phyloP scores from a whole-genome alignment of 1,140 invertebrate species.

The Panagrolaimus sp. region DNA sequence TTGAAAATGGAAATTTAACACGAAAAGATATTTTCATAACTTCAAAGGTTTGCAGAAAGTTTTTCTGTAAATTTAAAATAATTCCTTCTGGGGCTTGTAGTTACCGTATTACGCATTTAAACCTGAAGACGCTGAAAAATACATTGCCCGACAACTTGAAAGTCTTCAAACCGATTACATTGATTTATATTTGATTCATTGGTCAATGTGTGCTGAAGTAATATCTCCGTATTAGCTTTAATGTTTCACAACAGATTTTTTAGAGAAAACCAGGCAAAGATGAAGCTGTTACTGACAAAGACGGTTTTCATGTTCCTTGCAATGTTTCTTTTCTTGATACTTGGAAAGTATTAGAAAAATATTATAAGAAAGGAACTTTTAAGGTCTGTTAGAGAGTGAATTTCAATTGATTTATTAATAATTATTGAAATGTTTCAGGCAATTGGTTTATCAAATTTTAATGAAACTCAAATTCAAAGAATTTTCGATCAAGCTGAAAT shows the following conservation, averaged over 20 bases:
- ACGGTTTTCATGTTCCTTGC: not conserved
- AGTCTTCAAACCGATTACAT: not conserved
- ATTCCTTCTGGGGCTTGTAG: too few relatives aligned
- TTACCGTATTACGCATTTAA: not conserved
- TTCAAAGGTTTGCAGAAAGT: slow-evolving; percentile 64
- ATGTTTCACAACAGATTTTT: too few relatives aligned
- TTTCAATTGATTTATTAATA: not conserved
- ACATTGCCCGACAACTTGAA: slow-evolving; percentile 10
- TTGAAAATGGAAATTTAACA: slow-evolving; percentile 68
- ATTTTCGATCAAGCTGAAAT: slow-evolving; percentile 34
- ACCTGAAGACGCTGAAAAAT: slow-evolving; percentile 11
- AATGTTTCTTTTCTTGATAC: slow-evolving; percentile 18
- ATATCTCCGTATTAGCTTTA: not conserved
- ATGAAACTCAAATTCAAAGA: slow-evolving; percentile 44
- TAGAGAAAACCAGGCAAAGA: slow-evolving; percentile 56
- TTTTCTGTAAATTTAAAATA: too few relatives aligned
- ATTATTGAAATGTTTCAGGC: slow-evolving; percentile 18
- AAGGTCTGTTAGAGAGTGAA: slow-evolving; percentile 26
- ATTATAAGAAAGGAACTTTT: slow-evolving; percentile 56
- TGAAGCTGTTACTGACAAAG: slow-evolving; percentile 71
- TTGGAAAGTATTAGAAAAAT: slow-evolving; percentile 57
- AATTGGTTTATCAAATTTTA: slow-evolving; percentile 63
- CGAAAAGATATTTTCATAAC: slow-evolving; percentile 75
- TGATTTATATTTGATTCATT: not conserved
- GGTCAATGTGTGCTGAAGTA: not conserved